These are phyloP conservation scores for Sphaeridia pumilis DNA, from an alignment of 2,888 invertebrate species.

Conservation along the genomic window DNA sequence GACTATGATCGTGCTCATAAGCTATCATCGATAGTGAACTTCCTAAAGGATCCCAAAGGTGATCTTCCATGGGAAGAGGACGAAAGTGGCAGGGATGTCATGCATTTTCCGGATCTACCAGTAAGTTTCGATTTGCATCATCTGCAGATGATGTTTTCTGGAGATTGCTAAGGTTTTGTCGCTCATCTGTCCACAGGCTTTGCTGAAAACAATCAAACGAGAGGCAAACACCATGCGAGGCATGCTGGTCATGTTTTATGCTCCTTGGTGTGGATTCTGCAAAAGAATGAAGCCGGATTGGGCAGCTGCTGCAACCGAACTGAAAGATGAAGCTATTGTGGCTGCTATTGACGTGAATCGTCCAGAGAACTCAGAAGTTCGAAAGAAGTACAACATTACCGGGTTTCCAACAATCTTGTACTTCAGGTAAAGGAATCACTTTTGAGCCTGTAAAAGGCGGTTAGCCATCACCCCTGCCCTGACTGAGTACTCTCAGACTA, in stretches of 20 bases:
- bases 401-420: constrained; percentile 76
- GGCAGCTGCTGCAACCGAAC: constrained; percentile 62
- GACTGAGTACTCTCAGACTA: no score
- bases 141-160: no score
- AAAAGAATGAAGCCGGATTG: constrained; percentile 60
- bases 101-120: constrained; percentile 55
- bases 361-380: constrained; percentile 62
- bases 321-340: constrained; percentile 52
- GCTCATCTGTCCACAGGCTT: no score
- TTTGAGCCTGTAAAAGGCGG: no score
- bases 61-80: constrained; percentile 90
- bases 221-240: constrained; percentile 54
- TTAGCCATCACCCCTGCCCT: no score
- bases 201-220: constrained; percentile 58
- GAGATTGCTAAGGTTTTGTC: no score
- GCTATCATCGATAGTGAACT: constrained; percentile 64
- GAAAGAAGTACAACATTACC: constrained; percentile 69
- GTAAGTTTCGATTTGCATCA: constrained; percentile 22
- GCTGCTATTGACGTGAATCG: constrained; percentile 81
- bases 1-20: constrained; percentile 70
- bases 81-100: constrained; percentile 56
- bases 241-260: constrained; percentile 77
- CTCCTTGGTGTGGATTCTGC: constrained; percentile 88
- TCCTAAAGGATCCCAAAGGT: constrained; percentile 75
- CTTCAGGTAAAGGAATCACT: constrained; percentile 67